Percentiles rank a stretch among this genome's conserved stretches.
These are phyloP conservation scores for Scolopax bukidnonensis DNA, from an alignment of 2,797 vertebrate species.

Conservation along the genomic window DNA sequence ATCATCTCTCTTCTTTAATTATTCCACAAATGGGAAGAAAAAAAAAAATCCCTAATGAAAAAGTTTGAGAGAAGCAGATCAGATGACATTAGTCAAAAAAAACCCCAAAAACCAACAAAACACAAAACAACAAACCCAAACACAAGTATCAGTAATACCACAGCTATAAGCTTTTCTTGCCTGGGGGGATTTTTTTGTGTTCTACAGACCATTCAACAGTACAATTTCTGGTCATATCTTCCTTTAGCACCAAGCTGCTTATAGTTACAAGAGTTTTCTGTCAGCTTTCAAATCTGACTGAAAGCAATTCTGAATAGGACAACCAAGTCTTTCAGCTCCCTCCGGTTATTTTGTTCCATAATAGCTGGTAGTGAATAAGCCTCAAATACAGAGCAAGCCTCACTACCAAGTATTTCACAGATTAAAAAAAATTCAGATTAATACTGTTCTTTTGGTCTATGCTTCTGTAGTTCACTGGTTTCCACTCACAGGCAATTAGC, in stretches of 20 bases:
- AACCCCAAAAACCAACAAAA: neutral
- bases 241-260: neutral
- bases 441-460: neutral
- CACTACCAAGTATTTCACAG: neutral
- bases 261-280: constrained; percentile 9
- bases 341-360: neutral
- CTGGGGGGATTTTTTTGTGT: neutral
- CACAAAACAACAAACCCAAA: neutral
- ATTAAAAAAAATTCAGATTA: neutral
- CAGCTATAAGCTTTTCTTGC: neutral
- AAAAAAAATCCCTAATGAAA: neutral
- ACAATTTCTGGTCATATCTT: neutral
- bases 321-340: constrained; percentile 25
- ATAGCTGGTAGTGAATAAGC: neutral
- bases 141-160: neutral
- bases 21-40: neutral
- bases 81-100: neutral
- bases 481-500: neutral
- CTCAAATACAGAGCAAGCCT: neutral
- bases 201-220: neutral
- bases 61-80: neutral
- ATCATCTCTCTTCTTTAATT: constrained; percentile 73
- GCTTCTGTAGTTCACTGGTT: neutral
- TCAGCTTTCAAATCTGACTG: constrained; percentile 23
- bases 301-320: constrained; percentile 12